Base-by-base conservation (phyloP, 2,113 vertebrate species). In the Varanus komodoensis region DNA sequence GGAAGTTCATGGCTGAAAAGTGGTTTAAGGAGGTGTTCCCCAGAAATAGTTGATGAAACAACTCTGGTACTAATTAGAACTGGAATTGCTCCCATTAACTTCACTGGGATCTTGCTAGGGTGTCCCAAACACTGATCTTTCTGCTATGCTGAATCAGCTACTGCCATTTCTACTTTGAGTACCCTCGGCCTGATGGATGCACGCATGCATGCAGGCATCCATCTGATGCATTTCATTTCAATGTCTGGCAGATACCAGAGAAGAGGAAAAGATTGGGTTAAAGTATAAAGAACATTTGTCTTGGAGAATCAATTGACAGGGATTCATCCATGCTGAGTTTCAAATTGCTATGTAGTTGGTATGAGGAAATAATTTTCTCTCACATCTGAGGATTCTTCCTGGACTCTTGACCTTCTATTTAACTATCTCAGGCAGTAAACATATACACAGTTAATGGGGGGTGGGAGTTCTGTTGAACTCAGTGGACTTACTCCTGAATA, bases 1-100 rank as follows among this genome's bases (percentile, higher is more conserved):
- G 8, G 38, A 84, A 19, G n/a, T 11, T 74, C 50, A 87, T 1
- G 0, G 19, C 54, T 11, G 83, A 89, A 83, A 81, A 38, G 67
- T 5, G 27, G 17, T 89, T 92, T 88, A 54, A 73, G 52, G 71
- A 93, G 84, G 52, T 92, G 93, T 54, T 94, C 91, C 87, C 75
- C 79, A 92, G 64, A 91, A 38, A 84, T 5, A 74, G 80, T 92
- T 87, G 61, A 83, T 88, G 17, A 92, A 75, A 27, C 75, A 81
- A 77, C 19, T 54, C 89, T 90, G 17, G 73, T 89, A 93, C 3
- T 27, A 89, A 83, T 57, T 73, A 29, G 75, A 88, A 69, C 29
- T 88, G 48, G 68, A 82, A 81, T 82, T 82, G 81, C 77, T 84
- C 54, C 69, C 54, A 83, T 89, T 74, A 89, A 64, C 38, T 50